Evolutionary conservation across 2,888 invertebrate genomes (phyloP).

Genomic region (Craniophora ligustri): DNA sequence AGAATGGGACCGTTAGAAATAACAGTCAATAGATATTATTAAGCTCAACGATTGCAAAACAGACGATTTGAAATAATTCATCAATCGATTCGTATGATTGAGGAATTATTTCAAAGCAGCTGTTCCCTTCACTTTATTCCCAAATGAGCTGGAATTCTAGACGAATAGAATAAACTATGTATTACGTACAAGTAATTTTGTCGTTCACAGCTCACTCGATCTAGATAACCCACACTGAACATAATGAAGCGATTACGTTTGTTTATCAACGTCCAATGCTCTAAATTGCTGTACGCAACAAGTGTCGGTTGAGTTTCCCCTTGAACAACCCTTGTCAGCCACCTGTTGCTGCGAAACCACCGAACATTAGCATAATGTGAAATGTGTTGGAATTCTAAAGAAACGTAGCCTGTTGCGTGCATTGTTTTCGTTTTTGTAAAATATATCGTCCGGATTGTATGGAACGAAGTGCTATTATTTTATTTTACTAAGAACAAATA

Average conservation of each 20-base stretch:
- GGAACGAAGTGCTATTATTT: too few species aligned
- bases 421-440: slow-evolving; percentile 50
- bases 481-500: too few species aligned
- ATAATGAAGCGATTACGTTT: slow-evolving; percentile 66
- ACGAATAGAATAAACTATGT: slow-evolving; percentile 17
- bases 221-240: slow-evolving; percentile 34
- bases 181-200: slow-evolving; percentile 26
- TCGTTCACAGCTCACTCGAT: slow-evolving; percentile 15
- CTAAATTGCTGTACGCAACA: slow-evolving; percentile 67
- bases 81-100: slow-evolving; percentile 5
- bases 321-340: slow-evolving; percentile 66
- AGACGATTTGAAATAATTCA: slow-evolving; percentile 26
- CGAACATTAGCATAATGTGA: slow-evolving; percentile 61
- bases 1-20: background rate
- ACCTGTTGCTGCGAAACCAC: slow-evolving; percentile 72
- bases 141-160: slow-evolving; percentile 13
- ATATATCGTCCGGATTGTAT: slow-evolving; percentile 13
- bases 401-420: slow-evolving; percentile 48
- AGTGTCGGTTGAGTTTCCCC: slow-evolving; percentile 70
- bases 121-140: slow-evolving; percentile 35
- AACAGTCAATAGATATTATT: background rate
- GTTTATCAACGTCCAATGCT: slow-evolving; percentile 40
- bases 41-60: slow-evolving; percentile 27
- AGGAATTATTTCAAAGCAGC: slow-evolving; percentile 13
- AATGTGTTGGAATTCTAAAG: slow-evolving; percentile 53